A percentile compares a stretch with the other conserved stretches of the same genome.
phyloP scores from a whole-genome alignment of 2,113 vertebrate genomes.

The Actinemys pallida region DNA sequence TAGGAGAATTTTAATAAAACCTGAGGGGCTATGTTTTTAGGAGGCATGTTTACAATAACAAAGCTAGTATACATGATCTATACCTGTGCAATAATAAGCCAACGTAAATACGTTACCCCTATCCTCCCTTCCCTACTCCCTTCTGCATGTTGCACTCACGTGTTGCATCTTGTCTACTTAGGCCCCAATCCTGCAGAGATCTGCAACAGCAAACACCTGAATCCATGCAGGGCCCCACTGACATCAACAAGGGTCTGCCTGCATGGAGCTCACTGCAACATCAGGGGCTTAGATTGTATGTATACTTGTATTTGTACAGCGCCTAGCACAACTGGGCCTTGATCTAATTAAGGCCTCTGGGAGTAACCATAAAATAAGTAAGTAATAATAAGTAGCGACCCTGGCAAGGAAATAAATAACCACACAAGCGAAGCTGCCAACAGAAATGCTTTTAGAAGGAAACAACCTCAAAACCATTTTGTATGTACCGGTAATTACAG shows the following conservation, averaged over 20 bases:
- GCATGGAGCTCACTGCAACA: background rate
- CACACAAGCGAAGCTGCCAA: background rate
- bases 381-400: background rate
- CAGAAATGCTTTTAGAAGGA: background rate
- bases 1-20: background rate
- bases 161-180: background rate
- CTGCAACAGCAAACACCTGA: background rate
- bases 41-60: background rate
- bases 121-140: no score
- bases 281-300: background rate
- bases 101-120: background rate
- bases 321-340: background rate
- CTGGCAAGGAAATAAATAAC: background rate
- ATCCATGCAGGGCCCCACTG: background rate
- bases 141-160: background rate
- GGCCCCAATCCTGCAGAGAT: background rate
- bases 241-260: background rate
- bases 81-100: background rate
- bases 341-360: background rate
- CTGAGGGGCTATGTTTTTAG: background rate
- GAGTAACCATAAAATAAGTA: background rate
- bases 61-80: background rate
- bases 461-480: background rate
- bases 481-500: background rate
- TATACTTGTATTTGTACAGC: background rate